Base-by-base conservation (phyloP, 2,797 vertebrate genomes). In the Dermochelys coriacea region DNA sequence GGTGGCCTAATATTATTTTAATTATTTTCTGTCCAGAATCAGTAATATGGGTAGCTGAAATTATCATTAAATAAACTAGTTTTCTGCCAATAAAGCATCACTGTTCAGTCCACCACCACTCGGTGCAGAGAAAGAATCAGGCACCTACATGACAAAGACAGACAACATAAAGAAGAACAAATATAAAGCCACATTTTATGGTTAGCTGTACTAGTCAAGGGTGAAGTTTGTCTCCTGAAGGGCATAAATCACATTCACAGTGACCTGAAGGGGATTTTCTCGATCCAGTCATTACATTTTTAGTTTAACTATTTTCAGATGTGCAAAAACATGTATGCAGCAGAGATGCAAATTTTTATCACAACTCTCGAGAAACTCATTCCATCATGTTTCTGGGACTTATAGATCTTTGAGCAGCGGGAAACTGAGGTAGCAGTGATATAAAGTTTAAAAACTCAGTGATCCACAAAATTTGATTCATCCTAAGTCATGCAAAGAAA, bases 291-390 rank as follows among this genome's bases (percentile, higher is more conserved):
- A 97, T 97, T 98, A 98, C 84, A 93, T 89, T 96, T 97, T 98
- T 96, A 91, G 68, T 96, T 97, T 97, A 98, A 98, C 90, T 64
- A 95, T 97, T 98, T 98, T 98, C 93, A 91, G 96, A 97, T 97
- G 98, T 97, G 94, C 89, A 93, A 95, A 97, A 97, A 93, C 77
- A 90, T 93, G 84, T 95, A 97, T 93, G 86, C 50, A 91, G 77
- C 93, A 96, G 95, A 96, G 88, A 93, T 80, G 50, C 89, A 91
- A 95, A 93, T 96, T 93, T 97, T 94, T 95, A 97, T 86, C 88
- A 87, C 25, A 34, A 71, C 93, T 91, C 85, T 86, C 92, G 83
- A 98, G 82, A 97, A 98, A 97, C 92, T 95, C 86, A 78, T 88
- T 92, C 93, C 90, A 59, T 94, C 94, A 85, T 90, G 94, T 95